phyloP scores from a whole-genome alignment of 2,113 vertebrate species.

The human (Homo sapiens) region GRCh38 chrX:107185501-107186000 shows the following conservation, averaged over 20 bases:
- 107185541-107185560: neutral
- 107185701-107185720: neutral
- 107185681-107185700: neutral
- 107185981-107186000: neutral
- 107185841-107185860: neutral
- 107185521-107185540: neutral
- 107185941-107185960: neutral
- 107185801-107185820: neutral
- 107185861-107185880: conserved; percentile 5
- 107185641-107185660: neutral
- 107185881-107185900: neutral
- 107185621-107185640: conserved; percentile 3
- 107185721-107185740: conserved; percentile 33
- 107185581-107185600: neutral
- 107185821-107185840: neutral
- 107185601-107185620: neutral
- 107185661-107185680: neutral
- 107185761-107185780: conserved; percentile 14
- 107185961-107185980: neutral
- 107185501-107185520: conserved; percentile 11
- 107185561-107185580: neutral
- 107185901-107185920: neutral
- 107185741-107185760: neutral
- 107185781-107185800: neutral
- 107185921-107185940: neutral